Base-by-base conservation (phyloP, 2,113 vertebrate genomes). In the Cercocebus atys region DNA sequence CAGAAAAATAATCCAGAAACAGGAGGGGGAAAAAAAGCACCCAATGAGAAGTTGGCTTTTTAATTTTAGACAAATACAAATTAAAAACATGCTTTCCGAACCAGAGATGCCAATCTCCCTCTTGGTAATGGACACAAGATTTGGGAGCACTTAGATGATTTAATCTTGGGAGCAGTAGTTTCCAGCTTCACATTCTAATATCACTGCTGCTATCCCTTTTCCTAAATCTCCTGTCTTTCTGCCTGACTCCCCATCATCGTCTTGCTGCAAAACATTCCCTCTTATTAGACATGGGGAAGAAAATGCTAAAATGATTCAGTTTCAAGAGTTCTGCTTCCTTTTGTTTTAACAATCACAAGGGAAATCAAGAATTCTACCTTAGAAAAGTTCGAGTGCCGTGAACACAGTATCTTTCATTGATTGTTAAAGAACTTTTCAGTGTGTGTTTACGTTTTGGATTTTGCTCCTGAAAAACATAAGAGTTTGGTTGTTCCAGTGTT, bases 391-490 rank as follows among this genome's bases (percentile, higher is more conserved):
- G 72, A 93, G 13, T 55, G 27, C 32, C 68, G 52, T 47, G 35
- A 82, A 25, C 85, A 83, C 14, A 87, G n/a, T 86, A 94, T 92
- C 84, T 82, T 88, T 40, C 73, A 84, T 4, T 93, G 68, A 85
- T 70, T 94, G 93, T 88, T 27, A 93, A 94, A 72, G 50, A 88
- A 75, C 40, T 93, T 82, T 92, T 72, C 57, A 94, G 57, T 30
- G 64, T 88, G 84, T 97, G 83, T 95, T 97, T 96, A 88, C 88
- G 96, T 97, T 97, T 97, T 96, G 95, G 38, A 93, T 95, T 92
- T 88, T 80, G 70, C n/a, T 81, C 40, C 81, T 93, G 11, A 82
- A 96, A 95, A 97, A 93, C n/a, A 88, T 76, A 97, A 92, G 90
- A 97, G 86, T 95, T 97, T 92, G n/a, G n/a, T 79, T 97, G 95